Percentiles rank a stretch among this genome's conserved stretches.
Evolutionary conservation across 2,797 vertebrate species (phyloP).

Genomic region (Phrynocephalus vlangalii): DNA sequence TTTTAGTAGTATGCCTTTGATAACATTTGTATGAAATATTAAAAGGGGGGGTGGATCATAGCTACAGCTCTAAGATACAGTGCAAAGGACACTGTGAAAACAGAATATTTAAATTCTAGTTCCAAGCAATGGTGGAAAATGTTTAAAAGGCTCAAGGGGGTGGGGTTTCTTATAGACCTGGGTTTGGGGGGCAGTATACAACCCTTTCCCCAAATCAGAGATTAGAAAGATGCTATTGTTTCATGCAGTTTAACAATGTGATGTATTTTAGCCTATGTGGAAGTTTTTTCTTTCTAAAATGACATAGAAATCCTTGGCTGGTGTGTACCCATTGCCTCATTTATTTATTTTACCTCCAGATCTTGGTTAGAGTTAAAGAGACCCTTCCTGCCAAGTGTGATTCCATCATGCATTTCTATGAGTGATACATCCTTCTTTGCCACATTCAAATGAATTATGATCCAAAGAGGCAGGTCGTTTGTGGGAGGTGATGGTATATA

Average conservation of each 20-base stretch:
- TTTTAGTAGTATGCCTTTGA: neutral
- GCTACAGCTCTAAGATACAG: neutral
- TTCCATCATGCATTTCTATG: neutral
- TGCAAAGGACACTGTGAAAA: neutral
- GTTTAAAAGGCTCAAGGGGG: neutral
- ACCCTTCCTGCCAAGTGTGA: neutral
- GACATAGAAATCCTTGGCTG: constrained; percentile 4
- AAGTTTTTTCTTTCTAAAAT: neutral
- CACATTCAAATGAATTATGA: neutral
- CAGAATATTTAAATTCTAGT: neutral
- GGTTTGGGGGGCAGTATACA: neutral
- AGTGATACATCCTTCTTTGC: neutral
- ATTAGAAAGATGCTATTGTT: neutral
- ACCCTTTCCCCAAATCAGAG: neutral
- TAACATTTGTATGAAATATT: neutral
- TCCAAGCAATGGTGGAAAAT: neutral
- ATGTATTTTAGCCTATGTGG: neutral
- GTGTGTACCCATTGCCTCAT: constrained; percentile 14
- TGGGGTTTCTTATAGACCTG: neutral
- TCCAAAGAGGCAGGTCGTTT: neutral
- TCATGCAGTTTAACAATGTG: neutral
- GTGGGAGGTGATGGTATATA: neutral
- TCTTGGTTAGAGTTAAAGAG: neutral
- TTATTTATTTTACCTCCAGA: neutral
- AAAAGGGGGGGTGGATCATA: neutral